A percentile compares a stretch with the other conserved stretches of the same genome.
Conservation (phyloP, 2,888 invertebrate genomes). For the Papilio protenor region DNA sequence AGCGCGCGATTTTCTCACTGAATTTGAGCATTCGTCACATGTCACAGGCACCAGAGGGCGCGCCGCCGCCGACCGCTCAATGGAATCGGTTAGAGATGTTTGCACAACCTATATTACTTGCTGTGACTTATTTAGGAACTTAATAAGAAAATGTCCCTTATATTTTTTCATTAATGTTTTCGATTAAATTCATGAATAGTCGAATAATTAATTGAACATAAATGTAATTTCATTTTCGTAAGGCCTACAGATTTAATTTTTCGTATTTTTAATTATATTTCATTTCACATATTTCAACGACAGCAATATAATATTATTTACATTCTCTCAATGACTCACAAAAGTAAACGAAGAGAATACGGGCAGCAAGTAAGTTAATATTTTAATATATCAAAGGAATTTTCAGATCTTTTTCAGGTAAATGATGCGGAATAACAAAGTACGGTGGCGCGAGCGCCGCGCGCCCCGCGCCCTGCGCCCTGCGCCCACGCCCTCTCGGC, state of each 20-base stretch:
- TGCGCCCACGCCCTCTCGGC: not conserved
- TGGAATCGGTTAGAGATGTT: not conserved
- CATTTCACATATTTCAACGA: no score
- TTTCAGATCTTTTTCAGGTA: conserved; percentile 21
- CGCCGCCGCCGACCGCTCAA: conserved; percentile 50
- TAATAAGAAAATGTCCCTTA: not conserved
- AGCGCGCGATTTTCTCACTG: conserved; percentile 48
- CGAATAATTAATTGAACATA: no score
- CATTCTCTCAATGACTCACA: not conserved
- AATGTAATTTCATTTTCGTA: no score
- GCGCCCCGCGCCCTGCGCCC: not conserved
- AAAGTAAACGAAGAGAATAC: not conserved
- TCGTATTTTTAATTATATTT: no score
- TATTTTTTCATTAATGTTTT: no score
- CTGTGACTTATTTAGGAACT: not conserved
- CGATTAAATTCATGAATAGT: no score
- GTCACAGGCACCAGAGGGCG: conserved; percentile 56
- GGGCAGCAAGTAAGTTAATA: conserved; percentile 34
- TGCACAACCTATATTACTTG: not conserved
- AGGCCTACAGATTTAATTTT: no score
- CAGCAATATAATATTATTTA: not conserved
- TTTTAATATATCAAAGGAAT: conserved; percentile 21
- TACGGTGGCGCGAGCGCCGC: not conserved
- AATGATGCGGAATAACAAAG: conserved; percentile 40
- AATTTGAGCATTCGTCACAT: conserved; percentile 62